Evolutionary conservation across 2,888 invertebrate species (phyloP).

Genomic region (Blera fallax): DNA sequence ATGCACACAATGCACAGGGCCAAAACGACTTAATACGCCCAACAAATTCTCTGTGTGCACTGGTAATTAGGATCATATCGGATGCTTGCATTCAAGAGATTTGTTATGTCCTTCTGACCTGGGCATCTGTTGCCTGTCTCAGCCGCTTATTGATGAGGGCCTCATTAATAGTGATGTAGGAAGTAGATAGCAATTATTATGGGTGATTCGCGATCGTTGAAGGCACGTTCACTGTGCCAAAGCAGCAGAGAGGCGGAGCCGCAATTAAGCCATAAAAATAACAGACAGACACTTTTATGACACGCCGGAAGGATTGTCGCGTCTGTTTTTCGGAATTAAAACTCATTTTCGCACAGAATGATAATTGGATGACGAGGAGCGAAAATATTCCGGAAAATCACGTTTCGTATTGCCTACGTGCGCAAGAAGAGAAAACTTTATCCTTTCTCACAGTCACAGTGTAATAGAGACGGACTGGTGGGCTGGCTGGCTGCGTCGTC

Average conservation of each 20-base stretch:
- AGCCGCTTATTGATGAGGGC: slow-evolving; percentile 59
- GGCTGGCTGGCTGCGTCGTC: slow-evolving; percentile 30
- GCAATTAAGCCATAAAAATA: slow-evolving; percentile 72
- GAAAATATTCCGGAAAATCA: slow-evolving; percentile 73
- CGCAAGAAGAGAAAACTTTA: slow-evolving; percentile 68
- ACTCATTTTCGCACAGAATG: slow-evolving; percentile 73
- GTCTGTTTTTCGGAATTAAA: slow-evolving; percentile 72
- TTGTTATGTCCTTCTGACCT: slow-evolving; percentile 62
- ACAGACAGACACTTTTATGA: slow-evolving; percentile 72
- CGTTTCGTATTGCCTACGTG: slow-evolving; percentile 73
- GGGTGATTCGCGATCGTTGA: slow-evolving; percentile 53
- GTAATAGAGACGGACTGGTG: slow-evolving; percentile 62
- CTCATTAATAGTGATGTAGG: slow-evolving; percentile 65
- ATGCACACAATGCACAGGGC: neutral
- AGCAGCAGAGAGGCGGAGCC: slow-evolving; percentile 45
- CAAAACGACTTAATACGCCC: slow-evolving; percentile 59
- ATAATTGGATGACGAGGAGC: slow-evolving; percentile 73
- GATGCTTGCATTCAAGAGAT: slow-evolving; percentile 66
- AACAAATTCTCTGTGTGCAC: slow-evolving; percentile 43
- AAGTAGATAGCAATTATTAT: slow-evolving; percentile 65
- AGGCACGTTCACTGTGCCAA: slow-evolving; percentile 43
- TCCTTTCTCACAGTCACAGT: slow-evolving; percentile 59
- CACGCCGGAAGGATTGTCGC: slow-evolving; percentile 72
- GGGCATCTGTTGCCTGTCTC: slow-evolving; percentile 63
- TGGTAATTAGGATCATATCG: slow-evolving; percentile 70